A percentile compares a stretch with the other conserved stretches of the same genome.
These are phyloP conservation scores for Eumerus sabulonum DNA, from an alignment of 2,888 invertebrate genomes.

Conservation along the genomic window DNA sequence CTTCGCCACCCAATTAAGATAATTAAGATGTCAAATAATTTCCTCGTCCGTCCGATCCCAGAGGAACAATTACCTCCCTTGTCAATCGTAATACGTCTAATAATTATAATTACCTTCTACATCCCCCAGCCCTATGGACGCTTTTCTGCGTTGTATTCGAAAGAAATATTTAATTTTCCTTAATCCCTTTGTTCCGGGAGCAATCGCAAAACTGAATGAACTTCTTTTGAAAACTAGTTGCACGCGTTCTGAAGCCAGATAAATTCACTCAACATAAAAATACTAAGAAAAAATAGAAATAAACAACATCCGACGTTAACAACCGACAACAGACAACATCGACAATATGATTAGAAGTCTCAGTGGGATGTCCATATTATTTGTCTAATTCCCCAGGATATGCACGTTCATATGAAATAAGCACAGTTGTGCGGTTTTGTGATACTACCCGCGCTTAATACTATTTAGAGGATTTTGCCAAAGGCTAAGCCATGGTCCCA, in stretches of 20 bases:
- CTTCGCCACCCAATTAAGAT: too few relatives aligned
- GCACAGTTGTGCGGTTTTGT: slow-evolving; percentile 48
- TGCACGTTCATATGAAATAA: slow-evolving; percentile 12
- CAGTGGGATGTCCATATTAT: slow-evolving; percentile 25
- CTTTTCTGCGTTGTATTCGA: slow-evolving; percentile 13
- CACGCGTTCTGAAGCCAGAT: slow-evolving; percentile 50
- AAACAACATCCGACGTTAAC: neutral
- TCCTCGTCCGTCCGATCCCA: slow-evolving; percentile 30
- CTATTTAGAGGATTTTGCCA: slow-evolving; percentile 53
- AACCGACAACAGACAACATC: neutral
- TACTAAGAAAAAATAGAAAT: too few relatives aligned
- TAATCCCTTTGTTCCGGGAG: slow-evolving; percentile 48
- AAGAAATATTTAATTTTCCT: slow-evolving; percentile 54
- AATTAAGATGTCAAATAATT: neutral
- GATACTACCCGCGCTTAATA: slow-evolving; percentile 27
- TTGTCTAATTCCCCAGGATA: neutral
- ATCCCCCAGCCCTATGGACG: neutral
- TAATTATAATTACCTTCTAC: slow-evolving; percentile 46
- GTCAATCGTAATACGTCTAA: slow-evolving; percentile 44
- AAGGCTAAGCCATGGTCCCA: slow-evolving; percentile 58
- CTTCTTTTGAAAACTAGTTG: slow-evolving; percentile 4
- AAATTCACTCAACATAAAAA: slow-evolving; percentile 34
- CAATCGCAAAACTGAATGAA: too few relatives aligned
- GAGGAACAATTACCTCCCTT: slow-evolving; percentile 55
- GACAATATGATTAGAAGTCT: slow-evolving; percentile 21